Evolutionary conservation across 1,140 invertebrate genomes (phyloP).

Genomic region (Wiebesia pumilae): DNA sequence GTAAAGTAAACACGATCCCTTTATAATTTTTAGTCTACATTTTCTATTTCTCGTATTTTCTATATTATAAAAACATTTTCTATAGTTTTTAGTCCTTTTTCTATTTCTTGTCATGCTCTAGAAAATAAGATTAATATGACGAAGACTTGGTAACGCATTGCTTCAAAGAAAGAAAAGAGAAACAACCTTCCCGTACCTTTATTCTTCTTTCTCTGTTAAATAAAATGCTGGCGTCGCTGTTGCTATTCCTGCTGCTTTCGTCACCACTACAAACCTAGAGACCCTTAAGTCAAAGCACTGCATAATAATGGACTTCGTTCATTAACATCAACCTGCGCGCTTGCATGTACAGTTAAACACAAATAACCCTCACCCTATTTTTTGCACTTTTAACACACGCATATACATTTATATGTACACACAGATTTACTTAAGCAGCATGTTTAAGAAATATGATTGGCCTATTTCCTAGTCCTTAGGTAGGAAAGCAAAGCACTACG

Average conservation of each 20-base stretch:
- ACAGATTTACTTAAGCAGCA: not conserved
- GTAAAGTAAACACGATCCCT: not conserved
- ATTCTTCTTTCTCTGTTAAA: not conserved
- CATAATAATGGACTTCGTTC: constrained; percentile 19
- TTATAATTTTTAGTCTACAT: constrained; percentile 1
- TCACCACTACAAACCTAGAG: not conserved
- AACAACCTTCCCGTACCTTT: not conserved
- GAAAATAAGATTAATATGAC: not conserved
- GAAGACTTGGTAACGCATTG: not conserved
- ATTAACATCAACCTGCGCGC: not conserved
- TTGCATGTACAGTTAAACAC: not conserved
- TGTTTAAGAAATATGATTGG: constrained; percentile 25
- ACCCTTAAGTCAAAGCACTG: constrained; percentile 4
- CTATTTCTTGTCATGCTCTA: too few species aligned
- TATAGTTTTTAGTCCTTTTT: too few species aligned
- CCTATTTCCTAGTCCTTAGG: too few species aligned
- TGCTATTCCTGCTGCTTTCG: not conserved
- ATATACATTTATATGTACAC: not conserved
- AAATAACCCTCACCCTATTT: not conserved
- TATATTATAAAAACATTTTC: too few species aligned
- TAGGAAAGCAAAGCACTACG: too few species aligned
- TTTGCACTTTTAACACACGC: too few species aligned
- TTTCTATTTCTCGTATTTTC: too few species aligned
- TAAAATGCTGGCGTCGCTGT: not conserved
- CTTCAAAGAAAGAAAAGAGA: not conserved